Evolutionary conservation across 2,888 invertebrate species (phyloP).

Genomic region (Macrophya annulata): DNA sequence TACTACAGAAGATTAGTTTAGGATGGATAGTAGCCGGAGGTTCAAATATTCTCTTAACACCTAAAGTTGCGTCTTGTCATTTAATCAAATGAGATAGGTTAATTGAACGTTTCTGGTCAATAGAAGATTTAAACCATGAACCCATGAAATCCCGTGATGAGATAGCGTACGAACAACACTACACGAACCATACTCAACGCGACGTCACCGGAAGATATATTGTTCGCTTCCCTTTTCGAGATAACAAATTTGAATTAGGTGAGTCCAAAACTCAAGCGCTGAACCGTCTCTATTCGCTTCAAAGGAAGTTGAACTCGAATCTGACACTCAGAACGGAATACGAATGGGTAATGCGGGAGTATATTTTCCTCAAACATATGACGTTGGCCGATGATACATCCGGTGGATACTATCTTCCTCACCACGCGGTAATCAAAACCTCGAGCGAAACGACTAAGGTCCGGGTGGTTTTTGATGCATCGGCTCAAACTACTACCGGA

Average conservation of each 20-base stretch:
- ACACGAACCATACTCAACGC: not conserved
- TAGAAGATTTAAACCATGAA: not conserved
- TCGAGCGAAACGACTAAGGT: constrained; percentile 59
- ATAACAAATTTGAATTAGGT: not conserved
- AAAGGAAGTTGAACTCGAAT: constrained; percentile 51
- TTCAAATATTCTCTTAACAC: not conserved
- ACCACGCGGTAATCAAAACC: constrained; percentile 59
- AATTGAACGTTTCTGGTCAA: not conserved
- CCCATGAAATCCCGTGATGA: not conserved
- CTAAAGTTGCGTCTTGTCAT: not conserved
- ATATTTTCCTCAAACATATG: constrained; percentile 57
- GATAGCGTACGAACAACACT: not conserved
- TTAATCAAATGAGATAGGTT: constrained; percentile 31
- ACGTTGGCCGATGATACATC: not conserved
- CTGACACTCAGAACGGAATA: constrained; percentile 54
- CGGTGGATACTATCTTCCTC: constrained; percentile 2
- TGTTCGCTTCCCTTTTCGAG: constrained; percentile 17
- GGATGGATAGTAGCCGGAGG: constrained; percentile 47
- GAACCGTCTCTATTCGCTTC: not conserved
- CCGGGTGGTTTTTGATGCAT: constrained; percentile 60
- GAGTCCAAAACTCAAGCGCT: not conserved
- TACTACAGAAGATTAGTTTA: constrained; percentile 57
- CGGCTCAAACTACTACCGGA: constrained; percentile 60
- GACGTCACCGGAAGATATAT: not conserved
- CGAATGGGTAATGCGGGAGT: constrained; percentile 53